phyloP scores from a whole-genome alignment of 2,797 vertebrate genomes.

The Falco columbarius region DNA sequence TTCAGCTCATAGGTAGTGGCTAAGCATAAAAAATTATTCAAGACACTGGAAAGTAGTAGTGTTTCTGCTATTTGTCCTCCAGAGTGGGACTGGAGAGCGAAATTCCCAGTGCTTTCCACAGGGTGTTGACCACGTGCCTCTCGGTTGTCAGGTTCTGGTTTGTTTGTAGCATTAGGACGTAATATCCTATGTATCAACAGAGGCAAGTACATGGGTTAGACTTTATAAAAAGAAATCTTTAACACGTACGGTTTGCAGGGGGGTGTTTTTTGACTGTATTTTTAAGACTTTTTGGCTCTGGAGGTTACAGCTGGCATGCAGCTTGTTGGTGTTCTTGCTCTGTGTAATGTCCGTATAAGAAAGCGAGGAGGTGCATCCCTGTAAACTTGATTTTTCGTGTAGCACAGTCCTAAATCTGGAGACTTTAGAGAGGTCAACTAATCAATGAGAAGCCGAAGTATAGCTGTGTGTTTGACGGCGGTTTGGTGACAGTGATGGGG shows the following conservation, averaged over 20 bases:
- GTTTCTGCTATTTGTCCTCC: neutral
- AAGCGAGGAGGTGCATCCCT: neutral
- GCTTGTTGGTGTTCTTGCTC: neutral
- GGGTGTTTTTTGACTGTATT: neutral
- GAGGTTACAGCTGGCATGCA: neutral
- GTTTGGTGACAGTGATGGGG: neutral
- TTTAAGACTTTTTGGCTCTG: neutral
- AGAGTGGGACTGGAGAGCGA: neutral
- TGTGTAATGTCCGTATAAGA: neutral
- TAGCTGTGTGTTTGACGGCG: neutral
- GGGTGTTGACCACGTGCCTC: rapidly evolving
- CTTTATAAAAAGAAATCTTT: neutral
- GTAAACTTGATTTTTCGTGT: neutral
- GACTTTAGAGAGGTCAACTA: neutral
- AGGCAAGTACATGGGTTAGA: neutral
- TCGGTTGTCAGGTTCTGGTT: neutral
- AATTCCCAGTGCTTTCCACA: neutral
- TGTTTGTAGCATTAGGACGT: neutral
- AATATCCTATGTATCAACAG: neutral
- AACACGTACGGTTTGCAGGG: neutral
- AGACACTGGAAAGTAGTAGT: neutral
- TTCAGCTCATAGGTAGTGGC: neutral
- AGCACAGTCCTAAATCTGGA: neutral
- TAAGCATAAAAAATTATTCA: neutral
- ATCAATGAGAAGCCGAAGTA: neutral